phyloP scores from a whole-genome alignment of 2,113 vertebrate genomes.

The Hippoglossus stenolepis region DNA sequence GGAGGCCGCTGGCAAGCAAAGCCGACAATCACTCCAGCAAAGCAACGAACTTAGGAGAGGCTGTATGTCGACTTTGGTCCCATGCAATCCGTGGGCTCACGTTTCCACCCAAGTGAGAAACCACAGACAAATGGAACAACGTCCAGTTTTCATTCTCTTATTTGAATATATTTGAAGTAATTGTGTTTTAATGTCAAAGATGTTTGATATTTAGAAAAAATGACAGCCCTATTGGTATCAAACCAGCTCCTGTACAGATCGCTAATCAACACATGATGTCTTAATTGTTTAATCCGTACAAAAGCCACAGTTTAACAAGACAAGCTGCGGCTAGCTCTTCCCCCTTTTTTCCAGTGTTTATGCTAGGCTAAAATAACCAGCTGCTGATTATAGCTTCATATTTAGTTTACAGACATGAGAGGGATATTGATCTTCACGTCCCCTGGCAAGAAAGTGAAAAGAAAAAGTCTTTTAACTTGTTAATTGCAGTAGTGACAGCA shows the following conservation, averaged over 20 bases:
- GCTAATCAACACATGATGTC: neutral
- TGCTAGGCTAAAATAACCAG: constrained; percentile 3
- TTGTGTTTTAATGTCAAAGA: no score
- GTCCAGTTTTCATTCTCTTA: no score
- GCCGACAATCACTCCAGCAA: no score
- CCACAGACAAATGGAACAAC: no score
- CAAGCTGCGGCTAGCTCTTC: neutral
- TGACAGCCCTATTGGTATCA: no score
- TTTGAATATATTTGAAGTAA: no score
- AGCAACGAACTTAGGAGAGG: no score
- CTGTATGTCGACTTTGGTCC: no score
- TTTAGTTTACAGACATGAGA: neutral
- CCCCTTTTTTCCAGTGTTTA: neutral
- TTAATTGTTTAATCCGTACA: neutral
- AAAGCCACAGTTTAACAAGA: neutral
- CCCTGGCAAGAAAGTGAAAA: neutral
- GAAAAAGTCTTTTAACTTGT: neutral
- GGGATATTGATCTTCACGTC: neutral
- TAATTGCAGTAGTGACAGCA: neutral
- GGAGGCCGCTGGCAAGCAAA: no score
- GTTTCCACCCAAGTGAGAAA: no score
- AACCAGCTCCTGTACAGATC: neutral
- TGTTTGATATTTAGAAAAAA: no score
- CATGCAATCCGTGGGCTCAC: no score
- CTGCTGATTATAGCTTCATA: neutral